These are phyloP conservation scores for Platyscapa corneri DNA, from an alignment of 1,140 invertebrate species.

Conservation along the genomic window DNA sequence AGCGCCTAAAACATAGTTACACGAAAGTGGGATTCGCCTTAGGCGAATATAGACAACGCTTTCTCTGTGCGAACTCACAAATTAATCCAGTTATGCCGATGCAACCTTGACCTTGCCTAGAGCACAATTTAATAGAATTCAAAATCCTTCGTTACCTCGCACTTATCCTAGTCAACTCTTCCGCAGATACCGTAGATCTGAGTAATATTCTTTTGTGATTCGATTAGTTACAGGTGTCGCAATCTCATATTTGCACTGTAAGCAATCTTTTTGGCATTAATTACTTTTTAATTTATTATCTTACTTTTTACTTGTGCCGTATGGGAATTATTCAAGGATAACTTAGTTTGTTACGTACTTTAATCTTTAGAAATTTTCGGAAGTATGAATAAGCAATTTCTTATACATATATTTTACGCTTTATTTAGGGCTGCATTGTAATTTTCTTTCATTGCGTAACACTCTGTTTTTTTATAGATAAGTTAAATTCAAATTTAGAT, in stretches of 20 bases:
- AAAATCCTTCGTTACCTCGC: background rate
- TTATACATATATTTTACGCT: background rate
- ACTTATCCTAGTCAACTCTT: background rate
- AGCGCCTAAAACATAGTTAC: background rate
- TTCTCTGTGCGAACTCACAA: background rate
- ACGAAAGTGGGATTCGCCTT: conserved; percentile 14
- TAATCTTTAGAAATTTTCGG: background rate
- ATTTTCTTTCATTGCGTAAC: background rate
- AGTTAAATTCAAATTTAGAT: too few species aligned
- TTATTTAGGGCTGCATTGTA: background rate
- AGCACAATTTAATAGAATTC: background rate
- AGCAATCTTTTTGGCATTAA: background rate
- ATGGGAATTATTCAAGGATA: background rate
- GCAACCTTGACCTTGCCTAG: conserved; percentile 14
- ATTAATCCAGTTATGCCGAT: background rate
- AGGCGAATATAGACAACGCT: background rate
- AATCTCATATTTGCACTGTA: background rate
- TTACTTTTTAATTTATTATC: background rate
- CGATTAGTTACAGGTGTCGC: background rate
- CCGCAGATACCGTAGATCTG: background rate
- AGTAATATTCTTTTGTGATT: background rate
- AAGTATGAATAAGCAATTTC: background rate
- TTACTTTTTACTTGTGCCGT: background rate
- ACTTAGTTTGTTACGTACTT: background rate
- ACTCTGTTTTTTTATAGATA: background rate